These are phyloP conservation scores for Mesembrinibis cayennensis DNA, from an alignment of 2,113 vertebrate species.

Conservation along the genomic window DNA sequence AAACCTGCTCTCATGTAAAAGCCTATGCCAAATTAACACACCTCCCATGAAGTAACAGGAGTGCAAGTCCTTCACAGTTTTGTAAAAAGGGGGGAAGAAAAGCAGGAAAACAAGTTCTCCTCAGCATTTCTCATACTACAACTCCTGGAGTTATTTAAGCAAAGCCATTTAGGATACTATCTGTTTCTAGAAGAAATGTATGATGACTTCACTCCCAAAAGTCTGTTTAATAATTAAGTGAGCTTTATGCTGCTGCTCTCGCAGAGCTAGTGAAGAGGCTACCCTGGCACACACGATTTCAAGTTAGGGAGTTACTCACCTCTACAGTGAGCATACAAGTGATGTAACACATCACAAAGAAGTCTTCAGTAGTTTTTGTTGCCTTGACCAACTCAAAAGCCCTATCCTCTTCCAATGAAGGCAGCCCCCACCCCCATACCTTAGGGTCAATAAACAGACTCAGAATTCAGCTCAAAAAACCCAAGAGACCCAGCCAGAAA, in stretches of 20 bases:
- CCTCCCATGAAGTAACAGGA: background rate
- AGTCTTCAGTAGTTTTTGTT: background rate
- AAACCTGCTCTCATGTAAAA: background rate
- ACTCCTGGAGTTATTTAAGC: background rate
- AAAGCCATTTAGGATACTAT: background rate
- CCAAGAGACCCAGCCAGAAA: background rate
- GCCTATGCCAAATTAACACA: background rate
- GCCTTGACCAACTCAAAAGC: background rate
- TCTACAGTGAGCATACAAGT: background rate
- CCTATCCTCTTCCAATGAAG: background rate
- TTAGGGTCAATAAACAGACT: background rate
- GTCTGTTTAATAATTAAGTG: background rate
- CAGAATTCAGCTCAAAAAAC: background rate
- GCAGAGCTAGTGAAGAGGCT: background rate
- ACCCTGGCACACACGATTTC: background rate
- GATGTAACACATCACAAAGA: background rate
- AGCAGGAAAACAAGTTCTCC: background rate
- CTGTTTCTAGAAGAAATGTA: background rate
- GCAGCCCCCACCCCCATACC: background rate
- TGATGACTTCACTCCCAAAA: background rate
- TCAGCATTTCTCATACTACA: background rate
- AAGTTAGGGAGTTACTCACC: background rate
- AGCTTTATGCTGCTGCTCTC: background rate
- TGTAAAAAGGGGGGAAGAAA: background rate
- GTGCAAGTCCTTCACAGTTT: background rate